Evolutionary conservation across 2,888 invertebrate genomes (phyloP).

Genomic region (Leucozona laternaria): DNA sequence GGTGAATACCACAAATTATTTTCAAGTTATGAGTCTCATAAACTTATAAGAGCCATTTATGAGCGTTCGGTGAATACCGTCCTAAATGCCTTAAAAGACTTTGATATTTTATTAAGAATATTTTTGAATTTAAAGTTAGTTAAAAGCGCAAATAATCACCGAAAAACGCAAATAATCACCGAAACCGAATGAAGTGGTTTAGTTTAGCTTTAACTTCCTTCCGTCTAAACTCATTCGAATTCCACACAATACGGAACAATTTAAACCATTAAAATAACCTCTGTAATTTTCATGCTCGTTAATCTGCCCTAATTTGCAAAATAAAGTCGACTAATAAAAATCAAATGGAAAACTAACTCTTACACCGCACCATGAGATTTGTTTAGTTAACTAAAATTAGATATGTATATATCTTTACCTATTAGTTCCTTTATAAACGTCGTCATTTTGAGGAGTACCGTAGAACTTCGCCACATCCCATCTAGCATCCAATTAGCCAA

Average conservation of each 20-base stretch:
- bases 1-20: too few species aligned
- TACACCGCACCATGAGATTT: not conserved
- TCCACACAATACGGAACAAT: not conserved
- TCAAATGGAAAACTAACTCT: slow-evolving; percentile 28
- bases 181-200: too few species aligned
- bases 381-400: not conserved
- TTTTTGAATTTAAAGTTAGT: too few species aligned
- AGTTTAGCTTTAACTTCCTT: too few species aligned
- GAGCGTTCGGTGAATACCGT: too few species aligned
- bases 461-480: slow-evolving; percentile 53
- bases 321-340: slow-evolving; percentile 13
- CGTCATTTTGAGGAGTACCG: slow-evolving; percentile 31
- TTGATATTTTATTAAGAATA: too few species aligned
- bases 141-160: too few species aligned
- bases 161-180: too few species aligned
- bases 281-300: slow-evolving; percentile 4
- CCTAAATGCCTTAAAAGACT: too few species aligned
- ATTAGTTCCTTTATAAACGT: slow-evolving; percentile 2
- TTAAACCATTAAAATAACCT: not conserved
- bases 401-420: slow-evolving; percentile 1
- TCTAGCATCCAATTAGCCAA: slow-evolving; percentile 74
- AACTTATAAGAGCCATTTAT: too few species aligned
- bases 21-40: too few species aligned
- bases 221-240: not conserved
- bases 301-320: slow-evolving; percentile 3